A percentile compares a stretch with the other conserved stretches of the same genome.
Conservation (phyloP, 2,888 invertebrate species). For the Odontomyia ornata region DNA sequence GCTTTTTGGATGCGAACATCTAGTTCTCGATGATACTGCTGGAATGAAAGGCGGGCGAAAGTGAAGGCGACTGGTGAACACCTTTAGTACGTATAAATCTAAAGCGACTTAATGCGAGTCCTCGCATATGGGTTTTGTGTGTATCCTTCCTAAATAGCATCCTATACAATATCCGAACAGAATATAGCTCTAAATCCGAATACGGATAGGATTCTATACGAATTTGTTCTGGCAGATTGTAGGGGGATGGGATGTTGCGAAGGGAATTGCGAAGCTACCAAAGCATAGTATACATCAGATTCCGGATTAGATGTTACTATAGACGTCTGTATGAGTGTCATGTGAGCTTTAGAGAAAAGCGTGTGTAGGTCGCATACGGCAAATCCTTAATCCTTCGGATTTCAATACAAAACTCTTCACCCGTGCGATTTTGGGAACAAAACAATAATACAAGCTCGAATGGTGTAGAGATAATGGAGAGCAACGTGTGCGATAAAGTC, state of each 20-base stretch:
- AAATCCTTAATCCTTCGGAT: constrained; percentile 64
- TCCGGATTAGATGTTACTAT: constrained; percentile 49
- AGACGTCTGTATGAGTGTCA: constrained; percentile 47
- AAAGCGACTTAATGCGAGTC: constrained; percentile 49
- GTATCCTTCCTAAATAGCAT: constrained; percentile 43
- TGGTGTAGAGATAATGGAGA: constrained; percentile 46
- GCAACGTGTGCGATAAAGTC: not conserved
- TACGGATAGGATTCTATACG: constrained; percentile 31
- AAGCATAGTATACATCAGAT: constrained; percentile 35
- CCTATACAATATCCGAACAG: constrained; percentile 36
- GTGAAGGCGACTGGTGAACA: constrained; percentile 25
- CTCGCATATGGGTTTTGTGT: constrained; percentile 47
- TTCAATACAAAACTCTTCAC: constrained; percentile 59
- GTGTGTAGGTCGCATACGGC: constrained; percentile 59
- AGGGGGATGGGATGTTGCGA: constrained; percentile 5
- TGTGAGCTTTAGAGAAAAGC: constrained; percentile 49
- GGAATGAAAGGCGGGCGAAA: not conserved
- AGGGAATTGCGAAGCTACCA: constrained; percentile 19
- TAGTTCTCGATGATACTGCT: not conserved
- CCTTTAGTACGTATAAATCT: constrained; percentile 44
- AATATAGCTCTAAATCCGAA: constrained; percentile 34
- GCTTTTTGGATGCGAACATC: constrained; percentile 26
- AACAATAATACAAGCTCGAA: constrained; percentile 50
- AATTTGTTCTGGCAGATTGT: not conserved
- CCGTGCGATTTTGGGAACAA: constrained; percentile 51